Base-by-base conservation (phyloP, 1,140 invertebrate genomes). In the Drosophila miranda region DNA sequence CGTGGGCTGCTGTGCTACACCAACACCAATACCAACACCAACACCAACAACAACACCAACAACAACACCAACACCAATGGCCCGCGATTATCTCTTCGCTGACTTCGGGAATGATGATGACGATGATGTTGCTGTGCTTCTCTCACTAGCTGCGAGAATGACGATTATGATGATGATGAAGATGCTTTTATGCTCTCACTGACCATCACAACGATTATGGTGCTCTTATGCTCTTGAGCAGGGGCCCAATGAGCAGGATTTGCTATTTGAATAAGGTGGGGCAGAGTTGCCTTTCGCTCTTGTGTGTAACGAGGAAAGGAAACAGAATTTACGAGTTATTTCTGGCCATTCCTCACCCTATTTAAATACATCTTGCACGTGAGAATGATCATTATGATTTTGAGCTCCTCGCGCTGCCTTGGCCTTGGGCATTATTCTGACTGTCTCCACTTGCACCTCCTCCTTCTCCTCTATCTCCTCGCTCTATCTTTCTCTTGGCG, bases 361-460 rank as follows among this genome's bases (percentile, higher is more conserved):
- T 55, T 52, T 46, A 38, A 38, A 13, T 38, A 5, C 34, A 38
- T 3, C 34, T 38, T 38, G 34, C 34, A 38, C 34, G 11, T 41
- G 16, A 9, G 28, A 41, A 11, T 38, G 44, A 57, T 63, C 58
- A 64, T 69, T 46, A 64, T 63, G 59, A 71, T 77, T 66, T 52
- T 63, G 8, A 13, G 34, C 34, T 38, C 34, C 34, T 38, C 44
- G 30, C 42, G 55, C 80, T 73, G 80, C 61, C 46, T 77, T 86
- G 81, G 81, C 81, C 81, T 84, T 84, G 81, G 81, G 80, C 80
- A 57, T 74, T 50, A 46, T 56, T 45, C 58, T 53, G 50, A 43
- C 42, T 48, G 67, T 2, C 51, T 38, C 16, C 3, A 16, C 30
- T 28, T 8, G 2, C 42, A 23, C 28, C 21, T 16, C 26, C 44